Evolutionary conservation across 2,888 invertebrate species (phyloP).

Genomic region (Cryptophagus acutangulus): DNA sequence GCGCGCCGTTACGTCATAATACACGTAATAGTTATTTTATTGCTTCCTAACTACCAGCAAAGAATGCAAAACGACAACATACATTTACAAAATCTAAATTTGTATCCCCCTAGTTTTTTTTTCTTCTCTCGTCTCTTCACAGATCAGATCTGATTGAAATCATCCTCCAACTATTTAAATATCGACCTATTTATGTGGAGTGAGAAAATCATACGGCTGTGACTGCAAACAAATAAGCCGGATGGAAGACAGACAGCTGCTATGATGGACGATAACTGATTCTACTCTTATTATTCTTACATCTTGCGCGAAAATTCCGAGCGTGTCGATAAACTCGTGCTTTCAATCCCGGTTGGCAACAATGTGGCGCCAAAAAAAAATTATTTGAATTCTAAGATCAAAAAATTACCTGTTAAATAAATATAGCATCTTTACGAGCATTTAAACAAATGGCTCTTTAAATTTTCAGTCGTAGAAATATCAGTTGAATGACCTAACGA

Average conservation of each 20-base stretch:
- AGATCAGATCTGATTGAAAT: neutral
- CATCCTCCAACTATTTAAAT: neutral
- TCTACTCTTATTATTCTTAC: constrained; percentile 20
- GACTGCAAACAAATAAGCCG: constrained; percentile 31
- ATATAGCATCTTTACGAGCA: too few species aligned
- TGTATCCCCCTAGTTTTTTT: constrained; percentile 24
- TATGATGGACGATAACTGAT: constrained; percentile 28
- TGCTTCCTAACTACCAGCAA: constrained; percentile 30
- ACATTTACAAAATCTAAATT: constrained; percentile 29
- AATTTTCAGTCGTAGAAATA: constrained; percentile 22
- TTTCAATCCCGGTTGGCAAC: too few species aligned
- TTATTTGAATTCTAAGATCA: too few species aligned
- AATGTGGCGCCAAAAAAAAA: too few species aligned
- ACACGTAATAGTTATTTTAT: constrained; percentile 40
- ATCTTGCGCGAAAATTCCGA: constrained; percentile 11
- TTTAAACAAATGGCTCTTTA: too few species aligned
- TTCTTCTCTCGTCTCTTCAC: constrained; percentile 26
- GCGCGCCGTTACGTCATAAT: constrained; percentile 45
- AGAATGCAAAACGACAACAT: constrained; percentile 32
- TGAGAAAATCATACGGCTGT: constrained; percentile 22
- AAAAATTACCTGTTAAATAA: too few species aligned
- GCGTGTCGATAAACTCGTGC: constrained; percentile 14
- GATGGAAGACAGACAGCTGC: constrained; percentile 37
- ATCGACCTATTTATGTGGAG: constrained; percentile 19
- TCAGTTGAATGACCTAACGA: constrained; percentile 30